Evolutionary conservation across 2,888 invertebrate genomes (phyloP), one percentile per base, ranked within the genome.

Genomic region (Lochmaea crataegi): DNA sequence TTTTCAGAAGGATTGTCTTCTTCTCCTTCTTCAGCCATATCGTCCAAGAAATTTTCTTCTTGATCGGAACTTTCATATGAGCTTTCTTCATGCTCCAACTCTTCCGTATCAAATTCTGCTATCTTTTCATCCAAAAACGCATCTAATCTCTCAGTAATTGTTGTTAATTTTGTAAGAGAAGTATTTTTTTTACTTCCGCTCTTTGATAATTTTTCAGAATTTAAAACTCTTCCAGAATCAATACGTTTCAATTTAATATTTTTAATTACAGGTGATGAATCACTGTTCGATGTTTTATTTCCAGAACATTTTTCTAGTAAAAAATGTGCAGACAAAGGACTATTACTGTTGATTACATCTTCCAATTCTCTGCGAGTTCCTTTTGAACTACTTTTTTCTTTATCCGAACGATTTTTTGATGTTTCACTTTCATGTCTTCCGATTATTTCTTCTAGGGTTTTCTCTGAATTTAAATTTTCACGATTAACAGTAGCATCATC

Each of bases 141-240:
- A n/a, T n/a, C 75, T n/a, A 79, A 58, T 72, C 73, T 76, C 9
- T 73, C 18, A 51, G 51, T 67, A 14, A 72, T 68, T 48, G 66
- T 74, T 26, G 63, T 63, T 26, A 32, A 6, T 61, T n/a, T 38
- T n/a, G 38, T 12, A n/a, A 41, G 14, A 14, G 11, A 10, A 10
- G 14, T 65, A 10, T 51, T 26, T 51, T n/a, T 11, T 45, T 14
- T 16, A 7, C 5, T 65, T 41, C 38, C n/a, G 42, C 2, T 41
- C 18, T 66, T 57, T 56, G 38, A 14, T 38, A 10, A 38, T 38
- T 7, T 26, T 56, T 65, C 16, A 5, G 41, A 16, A 22, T 14
- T 16, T 22, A 45, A 10, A 64, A 45, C 32, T 12, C 70, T 74
- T 3, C 64, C 69, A 58, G 16, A 63, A 61, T 32, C 53, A 53